Conservation (phyloP, 2,113 vertebrate genomes). For the Phylloscopus trochilus region DNA sequence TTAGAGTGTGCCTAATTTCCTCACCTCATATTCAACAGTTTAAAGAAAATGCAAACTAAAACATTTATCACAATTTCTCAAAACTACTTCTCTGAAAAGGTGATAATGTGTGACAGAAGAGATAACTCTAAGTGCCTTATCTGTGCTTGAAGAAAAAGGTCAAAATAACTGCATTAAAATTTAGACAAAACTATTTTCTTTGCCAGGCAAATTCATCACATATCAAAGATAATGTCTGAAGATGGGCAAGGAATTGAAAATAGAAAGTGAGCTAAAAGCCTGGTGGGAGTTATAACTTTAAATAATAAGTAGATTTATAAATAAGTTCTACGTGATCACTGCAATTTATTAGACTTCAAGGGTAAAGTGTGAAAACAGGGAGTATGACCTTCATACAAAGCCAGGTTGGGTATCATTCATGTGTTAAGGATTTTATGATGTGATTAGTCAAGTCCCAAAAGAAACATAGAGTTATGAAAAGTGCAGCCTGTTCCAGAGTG, state of each 20-base stretch:
- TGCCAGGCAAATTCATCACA: background rate
- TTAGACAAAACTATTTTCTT: background rate
- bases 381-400: background rate
- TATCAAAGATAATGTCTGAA: background rate
- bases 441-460: background rate
- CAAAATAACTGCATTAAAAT: background rate
- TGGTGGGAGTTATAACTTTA: background rate
- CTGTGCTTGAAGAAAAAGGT: background rate
- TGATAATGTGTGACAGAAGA: background rate
- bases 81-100: background rate
- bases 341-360: background rate
- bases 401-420: background rate
- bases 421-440: background rate
- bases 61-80: background rate
- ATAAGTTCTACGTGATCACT: background rate
- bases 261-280: background rate
- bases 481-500: background rate
- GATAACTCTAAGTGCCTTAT: background rate
- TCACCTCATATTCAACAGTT: background rate
- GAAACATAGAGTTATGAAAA: background rate
- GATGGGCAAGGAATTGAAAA: background rate
- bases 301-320: background rate
- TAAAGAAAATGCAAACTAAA: background rate
- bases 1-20: background rate
- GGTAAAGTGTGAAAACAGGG: background rate